Conservation (phyloP, 2,888 invertebrate genomes). For the Anthophora plumipes region DNA sequence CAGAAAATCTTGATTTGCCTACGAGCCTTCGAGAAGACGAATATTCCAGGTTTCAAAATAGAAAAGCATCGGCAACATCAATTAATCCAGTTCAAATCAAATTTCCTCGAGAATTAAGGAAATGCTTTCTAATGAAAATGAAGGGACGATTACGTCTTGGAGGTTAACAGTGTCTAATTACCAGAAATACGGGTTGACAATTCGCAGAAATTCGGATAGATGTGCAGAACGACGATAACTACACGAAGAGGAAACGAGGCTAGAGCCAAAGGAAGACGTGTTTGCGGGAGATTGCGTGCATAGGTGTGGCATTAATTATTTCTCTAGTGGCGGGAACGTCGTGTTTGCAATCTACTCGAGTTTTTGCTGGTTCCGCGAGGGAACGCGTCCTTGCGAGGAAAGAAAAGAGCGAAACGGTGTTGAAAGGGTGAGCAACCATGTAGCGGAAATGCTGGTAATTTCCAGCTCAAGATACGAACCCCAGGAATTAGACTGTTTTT, state of each 20-base stretch:
- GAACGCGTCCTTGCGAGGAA: slow-evolving; percentile 19
- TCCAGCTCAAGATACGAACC: neutral
- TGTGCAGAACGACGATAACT: slow-evolving; percentile 9
- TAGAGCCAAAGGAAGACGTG: slow-evolving; percentile 9
- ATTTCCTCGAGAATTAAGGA: neutral
- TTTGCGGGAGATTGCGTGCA: slow-evolving; percentile 32
- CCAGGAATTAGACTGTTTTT: slow-evolving; percentile 13
- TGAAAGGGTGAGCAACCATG: slow-evolving; percentile 10
- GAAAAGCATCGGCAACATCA: neutral
- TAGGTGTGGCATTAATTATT: slow-evolving; percentile 72
- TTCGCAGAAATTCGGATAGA: slow-evolving; percentile 31
- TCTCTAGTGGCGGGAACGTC: slow-evolving; percentile 55
- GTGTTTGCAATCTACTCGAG: slow-evolving; percentile 70
- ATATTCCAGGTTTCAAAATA: neutral
- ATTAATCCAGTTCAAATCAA: neutral
- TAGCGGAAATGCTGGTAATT: slow-evolving; percentile 30
- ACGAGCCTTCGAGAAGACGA: too few species aligned
- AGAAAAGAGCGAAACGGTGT: slow-evolving; percentile 18
- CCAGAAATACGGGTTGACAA: neutral
- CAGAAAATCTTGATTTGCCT: too few species aligned
- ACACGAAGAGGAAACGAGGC: slow-evolving; percentile 20
- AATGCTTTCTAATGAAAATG: slow-evolving; percentile 20
- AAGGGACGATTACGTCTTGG: slow-evolving; percentile 6
- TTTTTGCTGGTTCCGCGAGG: slow-evolving; percentile 47
- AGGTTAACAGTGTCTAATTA: slow-evolving; percentile 26